Base-by-base conservation (phyloP, 2,888 invertebrate species). In the Aporophyla nigra region DNA sequence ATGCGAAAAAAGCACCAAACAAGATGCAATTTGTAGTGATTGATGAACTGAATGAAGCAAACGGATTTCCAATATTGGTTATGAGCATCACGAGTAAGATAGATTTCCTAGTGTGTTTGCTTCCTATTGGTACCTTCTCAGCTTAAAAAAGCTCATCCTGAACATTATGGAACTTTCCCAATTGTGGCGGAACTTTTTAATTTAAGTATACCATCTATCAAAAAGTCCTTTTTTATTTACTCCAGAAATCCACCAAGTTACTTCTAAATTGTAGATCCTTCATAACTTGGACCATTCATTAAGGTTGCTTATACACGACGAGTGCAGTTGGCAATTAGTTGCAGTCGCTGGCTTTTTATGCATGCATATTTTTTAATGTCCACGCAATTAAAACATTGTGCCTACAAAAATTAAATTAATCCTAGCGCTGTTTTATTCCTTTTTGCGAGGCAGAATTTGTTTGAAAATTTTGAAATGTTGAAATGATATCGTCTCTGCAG, bases 291-390 rank as follows among this genome's bases (percentile, higher is more conserved):
- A 56, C 75, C 79, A 62, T 14, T 46, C 63, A 68, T 59, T 61
- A 73, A 43, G 12, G 51, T 66, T 53, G 53, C 56, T 69, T 56
- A 63, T 16, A 59, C 58, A 69, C 59, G 66, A 69, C 59, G 66
- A 87, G 72, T 76, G 67, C 78, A 76, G 73, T 58, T 73, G 59
- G 83, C 75, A 82, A 81, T 86, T 81, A 83, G 73, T 73, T 78
- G 66, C 81, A 81, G 75, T 70, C 40, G n/a, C 68, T 78, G 56
- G 61, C 69, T 75, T 24, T 73, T 53, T 70, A 51, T 33, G 58
- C 33, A 33, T 58, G 49, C 56, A 71, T 72, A 72, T 21, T 49
- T 63, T 74, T 54, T 56, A 58, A 56, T 67, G 40, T 59, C 49
- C 49, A 33, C 12, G 21, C 27, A 66, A 51, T 62, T 73, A 46